Conservation (phyloP, 2,888 invertebrate species). For the Drosophila birchii region DNA sequence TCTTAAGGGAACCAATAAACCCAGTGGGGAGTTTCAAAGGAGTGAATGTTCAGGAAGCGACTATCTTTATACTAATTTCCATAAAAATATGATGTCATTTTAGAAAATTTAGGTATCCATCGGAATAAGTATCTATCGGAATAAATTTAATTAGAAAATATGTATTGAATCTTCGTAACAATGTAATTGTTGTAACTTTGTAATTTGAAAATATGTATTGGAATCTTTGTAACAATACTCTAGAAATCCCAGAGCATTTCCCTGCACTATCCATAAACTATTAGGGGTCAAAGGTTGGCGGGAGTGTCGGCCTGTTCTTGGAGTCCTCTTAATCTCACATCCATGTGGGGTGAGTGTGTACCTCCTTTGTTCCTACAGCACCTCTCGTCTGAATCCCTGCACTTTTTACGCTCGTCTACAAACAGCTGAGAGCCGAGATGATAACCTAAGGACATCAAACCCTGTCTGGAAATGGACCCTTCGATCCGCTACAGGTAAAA, state of each 20-base stretch:
- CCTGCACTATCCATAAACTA: background rate
- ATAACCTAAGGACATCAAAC: conserved; percentile 43
- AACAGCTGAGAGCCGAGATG: conserved; percentile 31
- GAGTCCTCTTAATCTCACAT: background rate
- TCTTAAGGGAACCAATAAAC: background rate
- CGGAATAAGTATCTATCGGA: background rate
- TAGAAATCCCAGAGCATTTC: background rate
- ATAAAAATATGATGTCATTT: background rate
- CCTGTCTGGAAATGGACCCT: conserved; percentile 27
- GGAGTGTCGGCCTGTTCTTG: background rate
- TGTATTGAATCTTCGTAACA: background rate
- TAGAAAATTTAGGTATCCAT: too few species aligned
- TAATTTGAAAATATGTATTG: background rate
- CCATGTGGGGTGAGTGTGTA: conserved; percentile 10
- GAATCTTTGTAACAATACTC: background rate
- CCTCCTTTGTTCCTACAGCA: conserved; percentile 4
- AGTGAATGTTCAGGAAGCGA: background rate
- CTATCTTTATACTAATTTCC: background rate
- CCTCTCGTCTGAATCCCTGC: conserved; percentile 10
- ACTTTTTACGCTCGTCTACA: conserved; percentile 13
- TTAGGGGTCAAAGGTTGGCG: conserved; percentile 11
- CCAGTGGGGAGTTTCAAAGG: too few species aligned
- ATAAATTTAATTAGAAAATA: background rate
- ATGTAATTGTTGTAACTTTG: too few species aligned
- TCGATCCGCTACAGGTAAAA: conserved; percentile 42